Evolutionary conservation across 2,113 vertebrate genomes (phyloP), one percentile per base, ranked within the genome.

Genomic region (Passer domesticus): DNA sequence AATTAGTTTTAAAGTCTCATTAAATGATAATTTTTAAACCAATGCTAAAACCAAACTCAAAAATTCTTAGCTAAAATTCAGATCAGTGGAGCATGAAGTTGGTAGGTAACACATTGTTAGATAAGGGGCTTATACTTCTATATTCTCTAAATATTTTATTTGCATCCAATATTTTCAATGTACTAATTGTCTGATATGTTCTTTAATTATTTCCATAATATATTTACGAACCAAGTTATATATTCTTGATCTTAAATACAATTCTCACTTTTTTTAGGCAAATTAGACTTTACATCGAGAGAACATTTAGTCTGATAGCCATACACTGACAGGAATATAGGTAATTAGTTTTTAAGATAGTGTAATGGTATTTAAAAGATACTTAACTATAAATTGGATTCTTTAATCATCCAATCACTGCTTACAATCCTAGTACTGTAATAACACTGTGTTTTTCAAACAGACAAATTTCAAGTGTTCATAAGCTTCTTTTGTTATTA

Each of bases 1-100:
- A 97, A 97, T 97, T 50, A 89, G 50, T 93, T 97, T 97, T 92
- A 96, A 97, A 97, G 53, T 97, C 87, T 97, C 94, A 97, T 97
- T 97, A 97, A 97, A 97, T 90, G 79, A 97, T 97, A 97, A 95
- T 94, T 96, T 96, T 96, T 85, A 97, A 98, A 74, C 74, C 58
- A 96, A 87, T 86, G 89, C 81, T 96, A 91, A 96, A 97, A 55
- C 44, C 50, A 73, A 91, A 90, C 81, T 88, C 39, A 89, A 96
- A 96, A 94, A 67, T 92, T 95, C 53, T 58, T n/a, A 67, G 70
- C 94, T 97, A 94, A 90, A 97, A 96, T 97, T 97, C 92, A 93
- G 41, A 91, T 94, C 87, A 96, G 13, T 43, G 73, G 81, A 96
- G 73, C 87, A 79, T 88, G 35, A 90, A 90, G 39, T 84, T 87